Base-by-base conservation (phyloP, 1,140 invertebrate genomes). In the Trichoplusia ni region DNA sequence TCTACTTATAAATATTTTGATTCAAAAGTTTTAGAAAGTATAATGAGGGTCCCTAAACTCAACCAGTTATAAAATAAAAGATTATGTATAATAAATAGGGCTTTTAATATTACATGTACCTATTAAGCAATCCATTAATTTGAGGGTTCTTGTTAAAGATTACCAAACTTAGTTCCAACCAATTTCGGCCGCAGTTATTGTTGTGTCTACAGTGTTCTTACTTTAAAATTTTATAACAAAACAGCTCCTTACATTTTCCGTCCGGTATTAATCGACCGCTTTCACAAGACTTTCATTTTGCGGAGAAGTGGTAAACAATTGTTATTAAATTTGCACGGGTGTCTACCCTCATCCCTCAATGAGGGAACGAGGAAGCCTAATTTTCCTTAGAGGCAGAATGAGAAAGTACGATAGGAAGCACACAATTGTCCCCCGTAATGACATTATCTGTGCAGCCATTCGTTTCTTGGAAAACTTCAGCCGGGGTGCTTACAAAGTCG, bases 241-340 rank as follows among this genome's bases (percentile, higher is more conserved):
- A 66, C 64, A 73, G 73, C 76, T 29, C 27, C 46, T 75, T 68
- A 29, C 29, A 68, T 73, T 68, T 75, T 70, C 67, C 71, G 65
- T 63, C 69, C 64, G 47, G 69, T 58, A 77, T 75, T 82, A 80
- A 83, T 81, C 75, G 72, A 75, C 66, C 69, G 75, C 73, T 70
- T 77, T 79, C 74, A 73, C 77, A 63, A 81, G 66, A 70, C 73
- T 86, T 80, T 81, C 70, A 82, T 84, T 84, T 82, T 85, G 78
- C 66, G 77, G 75, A 47, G 63, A 77, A 81, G 73, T 83, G 75
- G 86, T 82, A 87, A 87, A 87, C 82, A 87, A 84, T 87, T 76
- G 77, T 89, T 86, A 87, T 89, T 87, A 86, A 87, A 87, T 86
- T 87, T 84, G 81, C 79, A 85, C 81, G 81, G 75, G 74, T 82